Evolutionary conservation across 2,797 vertebrate species (phyloP).

Genomic region (Clarias pachynema): DNA sequence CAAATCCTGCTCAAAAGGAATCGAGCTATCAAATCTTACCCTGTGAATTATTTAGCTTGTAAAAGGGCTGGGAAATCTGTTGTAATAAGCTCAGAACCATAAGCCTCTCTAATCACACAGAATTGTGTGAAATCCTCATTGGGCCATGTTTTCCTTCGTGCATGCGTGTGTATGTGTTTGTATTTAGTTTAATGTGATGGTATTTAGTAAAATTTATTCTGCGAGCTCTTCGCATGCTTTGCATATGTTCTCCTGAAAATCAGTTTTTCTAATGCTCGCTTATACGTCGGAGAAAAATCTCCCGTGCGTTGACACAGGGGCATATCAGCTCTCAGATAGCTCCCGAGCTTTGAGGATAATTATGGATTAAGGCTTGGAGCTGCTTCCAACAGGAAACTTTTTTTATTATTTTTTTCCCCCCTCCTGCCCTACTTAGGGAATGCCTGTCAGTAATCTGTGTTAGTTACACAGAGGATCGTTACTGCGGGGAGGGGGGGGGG

Average conservation of each 20-base stretch:
- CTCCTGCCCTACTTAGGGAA: conserved; percentile 52
- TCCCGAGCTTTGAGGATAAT: conserved; percentile 55
- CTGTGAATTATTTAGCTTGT: conserved; percentile 77
- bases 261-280: conserved; percentile 45
- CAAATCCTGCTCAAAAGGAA: conserved; percentile 48
- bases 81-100: conserved; percentile 60
- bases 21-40: conserved; percentile 53
- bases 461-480: conserved; percentile 58
- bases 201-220: conserved; percentile 55
- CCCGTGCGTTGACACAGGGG: conserved; percentile 42
- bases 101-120: conserved; percentile 61
- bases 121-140: conserved; percentile 37
- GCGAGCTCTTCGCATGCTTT: conserved; percentile 60
- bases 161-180: conserved; percentile 58
- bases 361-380: conserved; percentile 58
- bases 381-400: conserved; percentile 51
- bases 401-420: neutral
- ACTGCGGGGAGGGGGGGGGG: conserved; percentile 29
- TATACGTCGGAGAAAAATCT: conserved; percentile 50
- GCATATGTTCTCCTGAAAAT: conserved; percentile 51
- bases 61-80: conserved; percentile 67
- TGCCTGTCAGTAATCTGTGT: conserved; percentile 56
- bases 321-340: conserved; percentile 49
- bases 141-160: conserved; percentile 37
- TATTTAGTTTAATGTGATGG: conserved; percentile 49